Evolutionary conservation across 2,113 vertebrate species (phyloP), one percentile per base, ranked within the genome.

Genomic region (Baryphthengus martii): DNA sequence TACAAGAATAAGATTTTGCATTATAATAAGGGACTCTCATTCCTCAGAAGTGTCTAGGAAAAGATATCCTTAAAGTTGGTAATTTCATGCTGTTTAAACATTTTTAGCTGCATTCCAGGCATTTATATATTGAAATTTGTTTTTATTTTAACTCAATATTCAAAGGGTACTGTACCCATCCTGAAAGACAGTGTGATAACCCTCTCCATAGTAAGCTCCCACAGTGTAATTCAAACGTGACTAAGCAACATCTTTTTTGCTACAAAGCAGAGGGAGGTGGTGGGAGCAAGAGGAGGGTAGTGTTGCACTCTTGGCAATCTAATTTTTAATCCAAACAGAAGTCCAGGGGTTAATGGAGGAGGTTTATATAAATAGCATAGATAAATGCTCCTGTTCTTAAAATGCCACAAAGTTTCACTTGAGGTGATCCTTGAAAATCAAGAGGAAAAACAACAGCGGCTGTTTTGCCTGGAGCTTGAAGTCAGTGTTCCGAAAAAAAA

Each of bases 401-500:
- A 98, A 97, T 94, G 93, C 92, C 93, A 93, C 59, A 42, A 74
- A 90, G 84, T 97, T 97, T 97, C 95, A 89, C 91, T 96, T 75
- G 96, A 95, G 95, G 93, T 94, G 74, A 97, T 94, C 87, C 83
- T 97, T 97, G 81, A 95, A 95, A 95, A 97, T 66, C 49, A 82
- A 90, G 88, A 85, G 77, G 75, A 94, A 95, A 97, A 96, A 97
- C 78, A 96, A 88, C 89, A 97, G 89, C 23, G 79, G 70, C 81
- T 96, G 76, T 94, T 97, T 97, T 50, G 89, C 95, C 93, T 96
- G 93, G 62, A 96, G 96, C 96, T 71, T 59, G 85, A 92, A 97
- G 85, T 93, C 96, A 97, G 87, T 95, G 93, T 97, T 96, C 91
- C 73, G 75, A 96, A 96, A 98, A 77, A 95, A 95, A 80, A 92